Evolutionary conservation across 2,113 vertebrate genomes (phyloP).

Genomic region (Steatornis caripensis): DNA sequence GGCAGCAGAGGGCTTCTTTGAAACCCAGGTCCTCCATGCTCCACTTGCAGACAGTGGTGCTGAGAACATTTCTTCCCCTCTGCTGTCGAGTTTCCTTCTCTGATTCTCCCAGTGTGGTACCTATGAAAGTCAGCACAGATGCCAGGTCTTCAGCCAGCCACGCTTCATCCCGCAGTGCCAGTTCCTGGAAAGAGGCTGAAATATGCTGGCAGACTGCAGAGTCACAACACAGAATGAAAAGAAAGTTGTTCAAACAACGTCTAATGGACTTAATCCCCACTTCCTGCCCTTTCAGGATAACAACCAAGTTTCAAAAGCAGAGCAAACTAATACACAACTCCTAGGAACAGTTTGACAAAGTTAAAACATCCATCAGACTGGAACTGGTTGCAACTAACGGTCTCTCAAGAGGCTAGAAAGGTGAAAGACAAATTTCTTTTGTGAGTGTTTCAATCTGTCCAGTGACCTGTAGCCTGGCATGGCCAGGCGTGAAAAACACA

Average conservation of each 20-base stretch:
- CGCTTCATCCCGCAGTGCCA: background rate
- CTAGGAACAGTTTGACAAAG: constrained; percentile 19
- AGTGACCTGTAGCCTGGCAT: background rate
- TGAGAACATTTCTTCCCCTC: background rate
- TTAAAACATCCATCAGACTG: constrained; percentile 23
- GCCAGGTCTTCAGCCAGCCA: background rate
- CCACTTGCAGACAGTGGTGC: background rate
- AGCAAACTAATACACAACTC: constrained; percentile 15
- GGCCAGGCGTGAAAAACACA: background rate
- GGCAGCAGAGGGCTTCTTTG: background rate
- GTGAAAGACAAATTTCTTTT: constrained; percentile 2
- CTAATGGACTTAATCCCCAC: constrained; percentile 47
- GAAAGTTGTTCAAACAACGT: constrained; percentile 46
- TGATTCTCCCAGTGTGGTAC: background rate
- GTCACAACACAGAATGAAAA: background rate
- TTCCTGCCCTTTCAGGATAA: constrained; percentile 50
- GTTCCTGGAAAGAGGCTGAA: constrained; percentile 54
- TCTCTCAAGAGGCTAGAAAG: background rate
- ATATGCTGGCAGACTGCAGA: constrained; percentile 14
- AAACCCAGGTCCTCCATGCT: background rate
- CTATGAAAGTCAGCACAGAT: constrained; percentile 4
- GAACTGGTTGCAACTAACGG: background rate
- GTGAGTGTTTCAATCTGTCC: background rate
- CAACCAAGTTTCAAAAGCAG: constrained; percentile 24
- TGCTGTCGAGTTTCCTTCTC: background rate